These are phyloP conservation scores for Selene dorsalis DNA, from an alignment of 2,797 vertebrate genomes.

Conservation along the genomic window DNA sequence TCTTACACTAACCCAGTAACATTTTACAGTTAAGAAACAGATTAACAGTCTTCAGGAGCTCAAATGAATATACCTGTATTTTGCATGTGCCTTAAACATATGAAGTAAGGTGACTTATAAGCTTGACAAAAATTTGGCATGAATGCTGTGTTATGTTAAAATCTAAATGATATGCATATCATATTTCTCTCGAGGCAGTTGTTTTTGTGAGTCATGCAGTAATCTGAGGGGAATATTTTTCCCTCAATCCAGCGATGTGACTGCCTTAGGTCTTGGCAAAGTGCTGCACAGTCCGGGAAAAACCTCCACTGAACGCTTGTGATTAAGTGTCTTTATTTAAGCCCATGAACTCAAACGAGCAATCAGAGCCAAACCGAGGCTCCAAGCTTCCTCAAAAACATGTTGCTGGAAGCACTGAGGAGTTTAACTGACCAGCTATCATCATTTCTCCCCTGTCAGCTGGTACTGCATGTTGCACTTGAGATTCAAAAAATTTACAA, in stretches of 20 bases:
- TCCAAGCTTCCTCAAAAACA: constrained; percentile 72
- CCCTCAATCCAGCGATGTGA: constrained; percentile 72
- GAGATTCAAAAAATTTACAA: constrained; percentile 21
- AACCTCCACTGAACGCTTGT: constrained; percentile 68
- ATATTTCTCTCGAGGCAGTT: constrained; percentile 70
- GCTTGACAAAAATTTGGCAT: constrained; percentile 51
- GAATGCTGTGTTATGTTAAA: constrained; percentile 52
- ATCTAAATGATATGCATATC: constrained; percentile 69
- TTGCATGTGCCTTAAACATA: constrained; percentile 29
- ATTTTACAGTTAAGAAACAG: too few species aligned
- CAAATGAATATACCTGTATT: constrained; percentile 10
- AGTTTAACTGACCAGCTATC: constrained; percentile 53
- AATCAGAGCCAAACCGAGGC: constrained; percentile 74
- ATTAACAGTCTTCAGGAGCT: background rate
- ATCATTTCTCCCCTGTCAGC: constrained; percentile 60
- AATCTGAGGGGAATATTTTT: constrained; percentile 75
- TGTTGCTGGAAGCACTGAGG: constrained; percentile 67
- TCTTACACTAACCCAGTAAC: too few species aligned
- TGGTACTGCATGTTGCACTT: constrained; percentile 36
- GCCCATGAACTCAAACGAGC: constrained; percentile 78
- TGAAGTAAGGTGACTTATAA: constrained; percentile 21
- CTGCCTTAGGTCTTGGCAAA: constrained; percentile 79
- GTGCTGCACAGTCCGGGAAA: constrained; percentile 69
- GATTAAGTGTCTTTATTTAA: constrained; percentile 85
- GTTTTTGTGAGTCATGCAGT: constrained; percentile 79